These are phyloP conservation scores for Peromyscus aztecus DNA, from an alignment of 2,797 vertebrate species.

Conservation along the genomic window DNA sequence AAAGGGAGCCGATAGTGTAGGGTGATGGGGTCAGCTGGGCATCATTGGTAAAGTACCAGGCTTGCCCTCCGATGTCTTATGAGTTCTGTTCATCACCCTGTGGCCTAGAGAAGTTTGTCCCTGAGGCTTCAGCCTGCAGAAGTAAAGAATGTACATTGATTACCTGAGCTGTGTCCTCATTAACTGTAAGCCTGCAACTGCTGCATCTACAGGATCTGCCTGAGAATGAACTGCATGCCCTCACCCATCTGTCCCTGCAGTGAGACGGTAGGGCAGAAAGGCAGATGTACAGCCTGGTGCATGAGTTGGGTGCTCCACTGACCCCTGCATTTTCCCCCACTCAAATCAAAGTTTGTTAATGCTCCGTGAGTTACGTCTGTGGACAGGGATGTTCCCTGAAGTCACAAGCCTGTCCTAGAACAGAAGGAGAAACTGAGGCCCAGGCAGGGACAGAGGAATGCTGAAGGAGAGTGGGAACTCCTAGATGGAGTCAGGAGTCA, in stretches of 20 bases:
- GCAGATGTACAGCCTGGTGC: too few relatives aligned
- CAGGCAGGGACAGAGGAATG: neutral
- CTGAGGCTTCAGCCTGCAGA: rapidly evolving
- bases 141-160: neutral
- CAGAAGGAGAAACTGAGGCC: neutral
- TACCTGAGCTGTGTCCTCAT: neutral
- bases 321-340: too few relatives aligned
- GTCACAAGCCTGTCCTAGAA: neutral
- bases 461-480: neutral
- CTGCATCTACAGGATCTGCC: slow-evolving; percentile 95
- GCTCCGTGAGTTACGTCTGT: too few relatives aligned
- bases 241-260: slow-evolving; percentile 92
- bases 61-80: neutral
- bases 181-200: slow-evolving; percentile 88
- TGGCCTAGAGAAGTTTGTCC: neutral
- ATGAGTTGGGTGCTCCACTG: too few relatives aligned
- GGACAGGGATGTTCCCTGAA: too few relatives aligned
- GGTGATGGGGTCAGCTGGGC: neutral
- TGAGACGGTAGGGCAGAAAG: too few relatives aligned
- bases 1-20: neutral
- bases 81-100: neutral
- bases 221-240: slow-evolving; percentile 93
- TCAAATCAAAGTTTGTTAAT: too few relatives aligned
- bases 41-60: too few relatives aligned
- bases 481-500: neutral